A percentile compares a stretch with the other conserved stretches of the same genome.
These are phyloP conservation scores for Drosophila auraria DNA, from an alignment of 1,140 invertebrate species.

Conservation along the genomic window DNA sequence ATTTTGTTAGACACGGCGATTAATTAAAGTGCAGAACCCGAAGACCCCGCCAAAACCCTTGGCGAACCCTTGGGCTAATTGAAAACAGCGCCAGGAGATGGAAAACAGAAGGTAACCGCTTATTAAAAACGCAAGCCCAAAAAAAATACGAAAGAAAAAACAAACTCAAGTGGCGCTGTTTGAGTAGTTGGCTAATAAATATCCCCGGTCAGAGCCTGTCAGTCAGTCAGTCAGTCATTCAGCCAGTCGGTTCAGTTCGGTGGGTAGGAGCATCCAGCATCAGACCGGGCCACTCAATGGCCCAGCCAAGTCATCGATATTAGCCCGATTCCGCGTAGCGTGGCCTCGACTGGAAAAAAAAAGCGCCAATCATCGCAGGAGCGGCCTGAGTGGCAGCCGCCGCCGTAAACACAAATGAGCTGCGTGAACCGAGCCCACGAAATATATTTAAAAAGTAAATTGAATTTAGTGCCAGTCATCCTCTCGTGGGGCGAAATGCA, in stretches of 20 bases:
- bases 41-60: slow-evolving; percentile 30
- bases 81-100: slow-evolving; percentile 65
- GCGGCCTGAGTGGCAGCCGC: slow-evolving; percentile 76
- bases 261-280: slow-evolving; percentile 16
- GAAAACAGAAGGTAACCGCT: slow-evolving; percentile 72
- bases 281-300: slow-evolving; percentile 69
- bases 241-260: slow-evolving; percentile 4
- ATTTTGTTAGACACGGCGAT: slow-evolving; percentile 83
- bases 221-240: slow-evolving; percentile 33
- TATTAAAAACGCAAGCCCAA: slow-evolving; percentile 74
- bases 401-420: slow-evolving; percentile 53
- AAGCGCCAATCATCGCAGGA: slow-evolving; percentile 79
- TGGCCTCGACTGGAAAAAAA: slow-evolving; percentile 47
- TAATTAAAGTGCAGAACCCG: slow-evolving; percentile 75
- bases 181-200: slow-evolving; percentile 77
- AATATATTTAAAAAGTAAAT: slow-evolving; percentile 79
- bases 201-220: slow-evolving; percentile 49
- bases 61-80: slow-evolving; percentile 61
- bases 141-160: slow-evolving; percentile 29
- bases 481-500: slow-evolving; percentile 67
- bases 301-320: slow-evolving; percentile 80
- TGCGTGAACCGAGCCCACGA: slow-evolving; percentile 37
- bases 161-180: slow-evolving; percentile 70
- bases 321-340: slow-evolving; percentile 77
- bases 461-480: slow-evolving; percentile 79